Base-by-base conservation (phyloP, 2,797 vertebrate species). In the Cossypha polioptera region DNA sequence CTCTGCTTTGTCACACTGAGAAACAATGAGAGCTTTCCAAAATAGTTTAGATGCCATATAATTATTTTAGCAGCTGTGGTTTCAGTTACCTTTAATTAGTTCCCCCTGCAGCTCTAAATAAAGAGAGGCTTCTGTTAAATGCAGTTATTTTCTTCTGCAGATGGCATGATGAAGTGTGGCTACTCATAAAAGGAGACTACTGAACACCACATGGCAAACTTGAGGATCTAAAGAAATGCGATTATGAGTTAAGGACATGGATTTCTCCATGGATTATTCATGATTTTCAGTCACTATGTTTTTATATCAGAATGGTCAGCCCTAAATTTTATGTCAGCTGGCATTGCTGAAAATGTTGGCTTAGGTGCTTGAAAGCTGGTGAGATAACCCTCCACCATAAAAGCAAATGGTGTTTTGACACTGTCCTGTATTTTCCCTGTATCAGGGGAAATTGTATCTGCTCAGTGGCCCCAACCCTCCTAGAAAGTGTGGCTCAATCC, bases 11-110 rank as follows among this genome's bases (percentile, higher is more conserved):
- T 80, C 59, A 74, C 57, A 54, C 36, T 47, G 45, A 87, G 68
- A 86, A 95, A 85, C 50, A 91, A 47, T 38, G 51, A 92, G 51
- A 80, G 53, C 25, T 82, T 91, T 95, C 78, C 86, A 74, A 92
- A 92, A 82, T 80, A 92, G 61, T 92, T 93, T 55, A 62, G 78
- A 88, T 95, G 53, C 89, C 78, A 36, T 94, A 53, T 92, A 71
- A 94, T 96, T 96, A 94, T 87, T 97, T 97, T 96, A 96, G 88
- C 96, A 94, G 90, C 88, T 92, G 82, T 92, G 55, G 90, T 96
- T 97, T 97, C 96, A 95, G 96, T 96, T 96, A 95, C 80, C 87
- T 95, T 96, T 97, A 97, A 97, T 97, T 97, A 96, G 92, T 96
- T 97, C 63, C 78, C 92, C 77, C 66, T 96, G 92, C 88, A 94